Percentiles rank a stretch among this genome's conserved stretches.
Evolutionary conservation across 92 coral and sea anemone genomes (phyloP).

Genomic region (Chrysogorgia sp.): DNA sequence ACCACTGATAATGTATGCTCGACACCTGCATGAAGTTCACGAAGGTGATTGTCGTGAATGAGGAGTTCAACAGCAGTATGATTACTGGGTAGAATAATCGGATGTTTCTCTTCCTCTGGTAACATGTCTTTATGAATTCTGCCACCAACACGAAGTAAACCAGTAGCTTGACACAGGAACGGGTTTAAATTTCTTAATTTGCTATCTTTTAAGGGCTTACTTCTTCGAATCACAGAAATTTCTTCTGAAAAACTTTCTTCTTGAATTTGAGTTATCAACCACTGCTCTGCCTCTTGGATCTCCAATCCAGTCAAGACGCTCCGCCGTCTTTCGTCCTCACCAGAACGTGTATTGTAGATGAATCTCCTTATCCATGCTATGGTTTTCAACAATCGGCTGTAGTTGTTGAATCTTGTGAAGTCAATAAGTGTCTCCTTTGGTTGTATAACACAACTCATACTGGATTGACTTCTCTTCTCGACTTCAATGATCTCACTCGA

Average conservation of each 20-base stretch:
- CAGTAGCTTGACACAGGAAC: no score
- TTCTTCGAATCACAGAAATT: neutral
- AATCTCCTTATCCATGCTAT: no score
- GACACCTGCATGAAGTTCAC: conserved; percentile 36
- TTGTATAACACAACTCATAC: conserved; percentile 38
- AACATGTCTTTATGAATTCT: conserved; percentile 28
- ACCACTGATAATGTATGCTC: conserved; percentile 32
- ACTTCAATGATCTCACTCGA: conserved; percentile 1
- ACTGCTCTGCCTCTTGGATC: neutral
- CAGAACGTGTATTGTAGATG: no score
- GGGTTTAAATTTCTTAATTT: no score
- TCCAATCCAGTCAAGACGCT: neutral
- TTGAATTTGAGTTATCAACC: neutral
- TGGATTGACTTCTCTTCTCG: conserved; percentile 41
- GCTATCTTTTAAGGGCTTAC: conserved; percentile 3
- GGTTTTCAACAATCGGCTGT: no score
- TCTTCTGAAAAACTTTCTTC: neutral
- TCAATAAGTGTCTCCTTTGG: no score
- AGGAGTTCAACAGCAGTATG: conserved; percentile 29
- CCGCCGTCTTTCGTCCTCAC: conserved; percentile 1
- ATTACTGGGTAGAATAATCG: conserved; percentile 23
- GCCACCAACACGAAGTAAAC: conserved; percentile 42
- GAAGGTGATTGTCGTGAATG: conserved; percentile 37
- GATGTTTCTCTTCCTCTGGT: conserved; percentile 14
- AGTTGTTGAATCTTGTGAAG: no score